Percentiles rank a stretch among this genome's conserved stretches.
phyloP scores from a whole-genome alignment of 2,888 invertebrate species.

The Creontiades dilutus region DNA sequence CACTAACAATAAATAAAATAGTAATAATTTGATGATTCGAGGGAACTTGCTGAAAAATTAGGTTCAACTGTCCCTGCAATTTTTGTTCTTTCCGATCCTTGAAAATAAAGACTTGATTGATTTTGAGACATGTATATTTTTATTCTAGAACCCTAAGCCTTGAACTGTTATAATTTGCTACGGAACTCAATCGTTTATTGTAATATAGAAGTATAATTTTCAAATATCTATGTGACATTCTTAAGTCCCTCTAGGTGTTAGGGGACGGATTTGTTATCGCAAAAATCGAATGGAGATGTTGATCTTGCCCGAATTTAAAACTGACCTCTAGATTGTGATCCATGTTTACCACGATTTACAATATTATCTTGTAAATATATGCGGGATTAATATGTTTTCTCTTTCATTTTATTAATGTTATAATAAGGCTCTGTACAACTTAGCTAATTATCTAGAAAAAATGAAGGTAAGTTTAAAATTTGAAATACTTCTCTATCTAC shows the following conservation, averaged over 20 bases:
- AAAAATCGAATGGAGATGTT: too few species aligned
- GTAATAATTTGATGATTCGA: too few species aligned
- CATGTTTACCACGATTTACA: not conserved
- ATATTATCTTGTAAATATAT: not conserved
- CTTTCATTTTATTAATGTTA: not conserved
- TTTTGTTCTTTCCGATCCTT: conserved; percentile 2
- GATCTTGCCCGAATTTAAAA: too few species aligned
- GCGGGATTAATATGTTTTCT: not conserved
- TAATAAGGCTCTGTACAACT: not conserved
- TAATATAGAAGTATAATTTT: too few species aligned
- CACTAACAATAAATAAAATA: too few species aligned
- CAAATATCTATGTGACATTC: too few species aligned
- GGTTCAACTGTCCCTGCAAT: not conserved
- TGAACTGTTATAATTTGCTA: too few species aligned
- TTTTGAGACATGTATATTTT: not conserved
- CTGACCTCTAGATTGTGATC: too few species aligned
- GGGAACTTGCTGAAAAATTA: too few species aligned
- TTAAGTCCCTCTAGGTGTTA: too few species aligned
- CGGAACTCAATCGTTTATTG: too few species aligned
- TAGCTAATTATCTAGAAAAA: not conserved
- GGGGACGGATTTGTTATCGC: too few species aligned
- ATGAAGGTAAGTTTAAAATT: conserved; percentile 9
- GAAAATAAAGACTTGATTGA: not conserved
- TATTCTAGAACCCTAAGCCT: not conserved
- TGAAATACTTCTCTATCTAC: not conserved